These are phyloP conservation scores for Macrotrachela quadricornifera DNA, from an alignment of 1,140 invertebrate species.

Conservation along the genomic window DNA sequence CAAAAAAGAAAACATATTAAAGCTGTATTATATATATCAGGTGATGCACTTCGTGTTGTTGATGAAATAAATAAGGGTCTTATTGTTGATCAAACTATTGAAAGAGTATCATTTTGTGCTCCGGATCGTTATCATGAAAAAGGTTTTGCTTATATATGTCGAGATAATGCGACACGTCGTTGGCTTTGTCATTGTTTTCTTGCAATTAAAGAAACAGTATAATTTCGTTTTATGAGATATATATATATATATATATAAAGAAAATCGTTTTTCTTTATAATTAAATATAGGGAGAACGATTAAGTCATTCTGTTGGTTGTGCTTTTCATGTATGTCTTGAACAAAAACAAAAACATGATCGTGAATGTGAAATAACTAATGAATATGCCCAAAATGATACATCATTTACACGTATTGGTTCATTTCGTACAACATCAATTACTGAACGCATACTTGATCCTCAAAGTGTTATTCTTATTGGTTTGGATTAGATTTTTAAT, in stretches of 20 bases:
- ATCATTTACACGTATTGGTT: slow-evolving; percentile 76
- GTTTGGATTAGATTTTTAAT: slow-evolving; percentile 14
- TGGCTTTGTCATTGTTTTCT: slow-evolving; percentile 99
- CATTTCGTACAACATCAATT: slow-evolving; percentile 54
- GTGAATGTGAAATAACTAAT: slow-evolving; percentile 49
- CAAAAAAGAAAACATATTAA: slow-evolving; percentile 25
- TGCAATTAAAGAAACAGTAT: slow-evolving; percentile 44
- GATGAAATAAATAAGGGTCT: slow-evolving; percentile 93
- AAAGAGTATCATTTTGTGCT: slow-evolving; percentile 98
- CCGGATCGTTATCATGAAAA: slow-evolving; percentile 92
- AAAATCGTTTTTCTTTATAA: not conserved
- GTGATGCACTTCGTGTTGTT: slow-evolving; percentile 84
- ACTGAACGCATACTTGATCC: slow-evolving; percentile 50
- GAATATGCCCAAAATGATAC: slow-evolving; percentile 79
- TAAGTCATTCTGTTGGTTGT: slow-evolving; percentile 96
- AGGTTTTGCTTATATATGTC: slow-evolving; percentile 80
- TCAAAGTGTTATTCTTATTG: slow-evolving; percentile 32
- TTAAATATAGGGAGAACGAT: slow-evolving; percentile 53
- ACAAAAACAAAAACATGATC: slow-evolving; percentile 84
- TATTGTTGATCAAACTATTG: slow-evolving; percentile 97
- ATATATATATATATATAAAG: too few relatives aligned
- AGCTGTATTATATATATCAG: slow-evolving; percentile 68
- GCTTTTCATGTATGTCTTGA: slow-evolving; percentile 94
- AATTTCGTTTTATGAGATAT: too few relatives aligned
- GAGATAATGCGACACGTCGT: slow-evolving; percentile 55